Conservation (phyloP, 1,140 invertebrate genomes). For the Zophobas morio region DNA sequence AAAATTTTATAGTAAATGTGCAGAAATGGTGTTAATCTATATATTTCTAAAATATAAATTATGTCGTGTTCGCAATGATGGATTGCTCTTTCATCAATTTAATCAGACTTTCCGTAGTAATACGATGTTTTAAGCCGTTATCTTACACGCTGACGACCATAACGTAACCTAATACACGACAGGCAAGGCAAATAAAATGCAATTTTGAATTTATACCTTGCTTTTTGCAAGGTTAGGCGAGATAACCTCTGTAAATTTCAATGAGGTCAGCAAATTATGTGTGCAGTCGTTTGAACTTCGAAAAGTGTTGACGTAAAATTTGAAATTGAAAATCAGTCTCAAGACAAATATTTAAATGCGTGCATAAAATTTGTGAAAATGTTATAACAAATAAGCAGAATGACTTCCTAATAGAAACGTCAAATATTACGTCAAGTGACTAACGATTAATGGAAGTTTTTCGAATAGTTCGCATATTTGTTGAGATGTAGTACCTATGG, state of each 20-base stretch:
- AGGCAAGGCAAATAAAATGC: slow-evolving; percentile 20
- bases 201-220: slow-evolving; percentile 16
- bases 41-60: no score
- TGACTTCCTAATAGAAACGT: slow-evolving; percentile 10
- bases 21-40: slow-evolving; percentile 1
- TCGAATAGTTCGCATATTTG: slow-evolving; percentile 1
- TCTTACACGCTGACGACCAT: neutral
- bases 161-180: slow-evolving; percentile 12
- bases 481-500: neutral
- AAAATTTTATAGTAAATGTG: neutral
- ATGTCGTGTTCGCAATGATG: neutral
- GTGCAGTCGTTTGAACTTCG: neutral
- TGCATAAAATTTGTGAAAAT: slow-evolving; percentile 10
- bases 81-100: slow-evolving; percentile 6
- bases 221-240: neutral
- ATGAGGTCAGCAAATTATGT: neutral
- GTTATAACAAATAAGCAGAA: slow-evolving; percentile 10
- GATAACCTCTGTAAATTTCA: neutral
- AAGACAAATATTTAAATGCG: slow-evolving; percentile 10
- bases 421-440: slow-evolving; percentile 17
- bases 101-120: slow-evolving; percentile 2
- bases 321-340: neutral
- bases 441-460: slow-evolving; percentile 37
- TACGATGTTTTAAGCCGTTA: slow-evolving; percentile 7
- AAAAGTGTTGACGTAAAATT: neutral